A percentile compares a stretch with the other conserved stretches of the same genome.
Conservation (phyloP, 64 coral and sea anemone species). For the Anthopleura sola region DNA sequence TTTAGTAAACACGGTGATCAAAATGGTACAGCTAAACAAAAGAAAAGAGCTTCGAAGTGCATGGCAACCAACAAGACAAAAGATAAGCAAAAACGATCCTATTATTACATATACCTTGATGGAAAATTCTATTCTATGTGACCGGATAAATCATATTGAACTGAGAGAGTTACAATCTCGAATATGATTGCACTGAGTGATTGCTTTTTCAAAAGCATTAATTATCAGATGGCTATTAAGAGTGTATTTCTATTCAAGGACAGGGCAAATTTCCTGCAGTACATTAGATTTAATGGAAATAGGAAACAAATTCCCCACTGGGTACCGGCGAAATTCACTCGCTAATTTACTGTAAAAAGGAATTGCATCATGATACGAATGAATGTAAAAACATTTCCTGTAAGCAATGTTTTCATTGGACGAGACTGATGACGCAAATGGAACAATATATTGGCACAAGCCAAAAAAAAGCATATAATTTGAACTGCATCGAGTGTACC, state of each 20-base stretch:
- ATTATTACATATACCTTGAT: not conserved
- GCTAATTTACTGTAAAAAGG: constrained; percentile 23
- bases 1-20: constrained; percentile 4
- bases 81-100: constrained; percentile 11
- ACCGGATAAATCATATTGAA: constrained; percentile 17
- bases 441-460: constrained; percentile 12
- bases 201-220: constrained; percentile 29
- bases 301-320: constrained; percentile 25
- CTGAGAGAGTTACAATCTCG: constrained; percentile 3
- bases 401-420: constrained; percentile 16
- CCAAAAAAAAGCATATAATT: not conserved
- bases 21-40: constrained; percentile 9
- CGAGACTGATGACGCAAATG: not conserved
- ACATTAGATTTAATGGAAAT: constrained; percentile 36
- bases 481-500: constrained; percentile 1
- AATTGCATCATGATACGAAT: constrained; percentile 22
- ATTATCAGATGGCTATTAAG: constrained; percentile 39
- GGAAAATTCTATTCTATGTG: not conserved
- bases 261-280: constrained; percentile 31
- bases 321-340: constrained; percentile 23
- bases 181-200: constrained; percentile 17
- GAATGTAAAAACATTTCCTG: constrained; percentile 5
- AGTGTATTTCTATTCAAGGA: constrained; percentile 27
- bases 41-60: not conserved
- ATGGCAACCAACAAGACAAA: not conserved